These are phyloP conservation scores for Cygnus buccinator DNA, from an alignment of 2,113 vertebrate genomes.

Conservation along the genomic window DNA sequence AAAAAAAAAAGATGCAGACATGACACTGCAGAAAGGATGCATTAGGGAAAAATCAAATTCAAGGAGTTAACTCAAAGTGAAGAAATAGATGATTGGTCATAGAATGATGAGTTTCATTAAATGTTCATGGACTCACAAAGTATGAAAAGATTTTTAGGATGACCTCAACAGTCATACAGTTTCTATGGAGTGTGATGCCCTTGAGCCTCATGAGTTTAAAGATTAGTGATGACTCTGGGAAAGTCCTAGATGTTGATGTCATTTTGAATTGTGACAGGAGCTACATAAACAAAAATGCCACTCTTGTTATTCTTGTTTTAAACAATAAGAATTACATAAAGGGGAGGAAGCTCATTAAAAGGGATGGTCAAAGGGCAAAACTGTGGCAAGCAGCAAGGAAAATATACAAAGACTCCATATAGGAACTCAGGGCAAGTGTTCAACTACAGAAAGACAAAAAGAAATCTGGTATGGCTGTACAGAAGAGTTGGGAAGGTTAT, in stretches of 20 bases:
- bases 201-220: background rate
- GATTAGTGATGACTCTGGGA: background rate
- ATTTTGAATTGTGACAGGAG: background rate
- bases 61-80: background rate
- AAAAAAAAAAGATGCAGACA: background rate
- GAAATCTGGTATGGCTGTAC: background rate
- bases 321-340: background rate
- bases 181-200: background rate
- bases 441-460: background rate
- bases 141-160: background rate
- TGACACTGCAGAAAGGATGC: background rate
- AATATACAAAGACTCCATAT: background rate
- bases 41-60: background rate
- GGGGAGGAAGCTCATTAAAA: background rate
- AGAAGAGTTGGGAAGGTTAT: background rate
- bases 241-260: background rate
- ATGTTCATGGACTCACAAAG: background rate
- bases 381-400: background rate
- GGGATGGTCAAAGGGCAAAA: background rate
- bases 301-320: background rate
- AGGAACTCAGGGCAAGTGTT: background rate
- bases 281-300: background rate
- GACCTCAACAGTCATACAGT: background rate
- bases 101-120: background rate
- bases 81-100: background rate